Evolutionary conservation across 1,140 invertebrate species (phyloP).

Genomic region (Drosophila hydei): DNA sequence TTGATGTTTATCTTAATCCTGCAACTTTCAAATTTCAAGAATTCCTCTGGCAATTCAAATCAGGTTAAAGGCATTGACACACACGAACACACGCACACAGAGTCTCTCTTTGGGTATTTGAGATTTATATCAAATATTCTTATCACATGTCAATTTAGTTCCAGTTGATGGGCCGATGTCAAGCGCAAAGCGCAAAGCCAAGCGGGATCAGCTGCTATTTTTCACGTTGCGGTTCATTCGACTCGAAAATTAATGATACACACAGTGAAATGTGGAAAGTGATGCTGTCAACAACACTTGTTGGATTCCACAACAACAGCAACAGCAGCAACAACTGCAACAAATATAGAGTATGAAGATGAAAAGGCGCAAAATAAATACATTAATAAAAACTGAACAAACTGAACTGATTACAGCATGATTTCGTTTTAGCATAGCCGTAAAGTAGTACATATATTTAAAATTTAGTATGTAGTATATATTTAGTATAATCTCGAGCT

Average conservation of each 20-base stretch:
- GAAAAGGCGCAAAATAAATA: not conserved
- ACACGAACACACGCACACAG: not conserved
- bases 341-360: not conserved
- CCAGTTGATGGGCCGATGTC: constrained; percentile 59
- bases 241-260: constrained; percentile 77
- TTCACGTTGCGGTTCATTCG: constrained; percentile 69
- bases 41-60: constrained; percentile 12
- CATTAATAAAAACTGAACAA: too few relatives aligned
- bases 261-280: constrained; percentile 73
- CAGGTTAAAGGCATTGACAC: constrained; percentile 3
- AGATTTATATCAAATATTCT: constrained; percentile 67
- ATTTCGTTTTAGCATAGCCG: too few relatives aligned
- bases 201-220: constrained; percentile 75
- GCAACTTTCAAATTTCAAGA: constrained; percentile 7
- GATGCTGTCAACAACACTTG: constrained; percentile 82
- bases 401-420: too few relatives aligned
- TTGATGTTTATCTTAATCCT: constrained; percentile 21
- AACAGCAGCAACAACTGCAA: not conserved
- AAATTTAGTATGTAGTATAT: too few relatives aligned
- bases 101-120: constrained; percentile 1
- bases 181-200: constrained; percentile 45
- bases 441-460: too few relatives aligned
- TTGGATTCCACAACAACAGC: constrained; percentile 46
- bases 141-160: constrained; percentile 79
- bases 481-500: too few relatives aligned